phyloP scores from a whole-genome alignment of 2,113 vertebrate species.

The Myodes glareolus region DNA sequence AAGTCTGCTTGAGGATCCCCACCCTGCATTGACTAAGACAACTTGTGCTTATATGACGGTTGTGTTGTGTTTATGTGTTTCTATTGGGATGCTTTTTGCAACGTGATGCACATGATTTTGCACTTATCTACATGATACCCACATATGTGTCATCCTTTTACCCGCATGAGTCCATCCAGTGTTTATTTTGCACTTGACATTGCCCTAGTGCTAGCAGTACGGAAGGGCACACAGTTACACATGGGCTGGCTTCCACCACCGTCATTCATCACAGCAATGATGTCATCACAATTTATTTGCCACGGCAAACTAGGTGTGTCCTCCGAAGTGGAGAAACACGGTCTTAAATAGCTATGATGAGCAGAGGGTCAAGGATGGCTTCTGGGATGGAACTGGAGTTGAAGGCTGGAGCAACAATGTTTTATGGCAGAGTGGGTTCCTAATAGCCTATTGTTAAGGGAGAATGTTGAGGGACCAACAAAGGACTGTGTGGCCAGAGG shows the following conservation, averaged over 20 bases:
- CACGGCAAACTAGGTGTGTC: not conserved
- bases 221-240: not conserved
- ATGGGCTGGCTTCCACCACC: not conserved
- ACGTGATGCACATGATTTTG: not conserved
- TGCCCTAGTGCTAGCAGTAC: not conserved
- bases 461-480: not conserved
- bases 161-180: not conserved
- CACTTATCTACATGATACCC: not conserved
- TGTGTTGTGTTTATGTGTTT: not conserved
- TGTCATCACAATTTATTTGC: not conserved
- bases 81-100: not conserved
- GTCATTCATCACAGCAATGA: not conserved
- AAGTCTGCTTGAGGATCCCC: not conserved
- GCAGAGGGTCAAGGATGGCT: not conserved
- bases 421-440: not conserved
- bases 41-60: not conserved
- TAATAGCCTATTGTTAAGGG: not conserved
- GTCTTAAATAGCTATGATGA: not conserved
- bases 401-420: not conserved
- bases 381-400: not conserved
- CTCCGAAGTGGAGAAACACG: not conserved
- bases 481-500: not conserved
- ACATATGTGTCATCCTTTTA: not conserved
- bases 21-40: not conserved
- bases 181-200: not conserved